phyloP scores from a whole-genome alignment of 30 jellyfish, hydroid and myxozoan genomes.

The Euphysa ruthae region DNA sequence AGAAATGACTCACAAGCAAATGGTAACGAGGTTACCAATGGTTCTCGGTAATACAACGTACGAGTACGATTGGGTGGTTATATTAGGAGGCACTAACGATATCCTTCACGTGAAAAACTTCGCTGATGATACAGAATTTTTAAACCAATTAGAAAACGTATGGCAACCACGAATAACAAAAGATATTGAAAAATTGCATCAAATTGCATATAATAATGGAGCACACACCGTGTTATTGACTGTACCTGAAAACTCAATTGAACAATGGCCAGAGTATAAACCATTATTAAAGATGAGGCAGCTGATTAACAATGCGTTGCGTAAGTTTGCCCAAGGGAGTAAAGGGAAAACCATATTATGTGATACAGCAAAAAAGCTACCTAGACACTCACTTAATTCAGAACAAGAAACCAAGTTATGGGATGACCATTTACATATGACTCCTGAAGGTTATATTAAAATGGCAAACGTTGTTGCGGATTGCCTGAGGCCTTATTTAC shows the following conservation, averaged over 20 bases:
- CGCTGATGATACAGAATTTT: constrained; percentile 91
- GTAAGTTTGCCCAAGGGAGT: constrained; percentile 61
- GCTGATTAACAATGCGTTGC: constrained; percentile 59
- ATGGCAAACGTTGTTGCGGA: constrained; percentile 85
- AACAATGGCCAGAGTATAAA: constrained; percentile 89
- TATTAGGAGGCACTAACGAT: constrained; percentile 93
- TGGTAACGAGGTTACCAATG: constrained; percentile 80
- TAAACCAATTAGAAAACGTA: constrained; percentile 74
- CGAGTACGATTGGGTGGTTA: constrained; percentile 80
- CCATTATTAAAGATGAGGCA: constrained; percentile 73
- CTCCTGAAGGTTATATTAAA: constrained; percentile 82
- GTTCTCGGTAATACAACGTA: constrained; percentile 77
- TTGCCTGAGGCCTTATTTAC: constrained; percentile 76
- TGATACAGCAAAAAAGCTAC: constrained; percentile 69
- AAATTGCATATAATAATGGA: constrained; percentile 61
- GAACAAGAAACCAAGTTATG: constrained; percentile 66
- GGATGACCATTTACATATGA: constrained; percentile 97
- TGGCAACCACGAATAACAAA: constrained; percentile 97
- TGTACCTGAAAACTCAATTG: constrained; percentile 91
- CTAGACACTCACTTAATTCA: constrained; percentile 76
- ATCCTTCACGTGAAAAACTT: constrained; percentile 91
- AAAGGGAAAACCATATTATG: constrained; percentile 70
- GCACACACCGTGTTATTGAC: constrained; percentile 92
- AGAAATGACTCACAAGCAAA: constrained; percentile 96
- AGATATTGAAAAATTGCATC: constrained; percentile 83